A percentile compares a stretch with the other conserved stretches of the same genome.
Evolutionary conservation across 2,113 vertebrate species (phyloP).

Genomic region (Danionella cerebrum): DNA sequence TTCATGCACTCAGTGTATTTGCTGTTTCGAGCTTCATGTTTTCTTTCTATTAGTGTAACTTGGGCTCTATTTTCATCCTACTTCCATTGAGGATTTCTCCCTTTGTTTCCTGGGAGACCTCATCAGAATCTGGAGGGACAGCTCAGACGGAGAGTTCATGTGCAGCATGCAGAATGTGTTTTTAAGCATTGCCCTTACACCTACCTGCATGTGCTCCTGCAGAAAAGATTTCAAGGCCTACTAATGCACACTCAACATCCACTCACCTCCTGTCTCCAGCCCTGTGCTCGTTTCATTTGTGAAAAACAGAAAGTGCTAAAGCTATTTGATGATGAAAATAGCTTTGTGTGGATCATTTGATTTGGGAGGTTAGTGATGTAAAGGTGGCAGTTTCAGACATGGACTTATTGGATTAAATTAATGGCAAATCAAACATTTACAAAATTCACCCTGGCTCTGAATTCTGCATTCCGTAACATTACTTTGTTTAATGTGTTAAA

Average conservation of each 20-base stretch:
- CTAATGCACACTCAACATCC: not conserved
- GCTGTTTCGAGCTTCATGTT: not conserved
- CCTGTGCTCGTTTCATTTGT: not conserved
- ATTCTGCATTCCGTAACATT: no score
- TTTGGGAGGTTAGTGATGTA: no score
- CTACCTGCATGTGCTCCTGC: not conserved
- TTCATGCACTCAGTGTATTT: not conserved
- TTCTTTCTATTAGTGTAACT: conserved; percentile 1
- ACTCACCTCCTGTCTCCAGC: not conserved
- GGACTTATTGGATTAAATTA: no score
- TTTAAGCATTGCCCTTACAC: not conserved
- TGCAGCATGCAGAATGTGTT: not conserved
- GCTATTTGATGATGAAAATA: not conserved
- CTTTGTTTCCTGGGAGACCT: conserved; percentile 12
- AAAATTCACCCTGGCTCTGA: no score
- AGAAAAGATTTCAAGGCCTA: not conserved
- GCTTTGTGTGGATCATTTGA: no score
- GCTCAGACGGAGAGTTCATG: not conserved
- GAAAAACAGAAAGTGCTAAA: not conserved
- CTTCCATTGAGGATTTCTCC: conserved; percentile 2
- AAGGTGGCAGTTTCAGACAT: no score
- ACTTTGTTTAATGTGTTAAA: no score
- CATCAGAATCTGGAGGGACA: conserved; percentile 6
- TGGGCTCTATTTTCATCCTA: not conserved
- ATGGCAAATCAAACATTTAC: no score